These are phyloP conservation scores for Cotesia typhae DNA, from an alignment of 1,140 invertebrate species.

Conservation along the genomic window DNA sequence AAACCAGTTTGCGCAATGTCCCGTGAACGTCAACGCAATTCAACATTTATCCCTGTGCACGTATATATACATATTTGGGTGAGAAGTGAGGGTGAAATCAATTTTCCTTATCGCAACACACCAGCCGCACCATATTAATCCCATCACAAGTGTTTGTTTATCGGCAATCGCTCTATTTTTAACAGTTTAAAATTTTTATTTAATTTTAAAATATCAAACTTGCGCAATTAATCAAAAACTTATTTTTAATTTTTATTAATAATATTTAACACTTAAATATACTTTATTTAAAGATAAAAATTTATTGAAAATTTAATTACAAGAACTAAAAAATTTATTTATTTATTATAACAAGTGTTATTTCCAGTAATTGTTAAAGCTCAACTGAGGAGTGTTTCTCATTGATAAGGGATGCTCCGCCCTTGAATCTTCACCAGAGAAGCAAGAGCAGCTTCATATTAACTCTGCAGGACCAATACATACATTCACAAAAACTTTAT, in stretches of 20 bases:
- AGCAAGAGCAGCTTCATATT: background rate
- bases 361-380: slow-evolving; percentile 1
- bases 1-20: slow-evolving; percentile 3
- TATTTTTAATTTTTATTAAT: too few relatives aligned
- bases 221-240: too few relatives aligned
- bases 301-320: too few relatives aligned
- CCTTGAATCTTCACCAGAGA: slow-evolving; percentile 37
- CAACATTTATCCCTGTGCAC: slow-evolving; percentile 8
- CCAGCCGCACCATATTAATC: slow-evolving; percentile 56
- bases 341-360: slow-evolving; percentile 20
- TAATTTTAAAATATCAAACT: too few relatives aligned
- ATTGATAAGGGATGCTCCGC: slow-evolving; percentile 55
- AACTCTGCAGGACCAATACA: background rate
- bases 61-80: slow-evolving; percentile 25
- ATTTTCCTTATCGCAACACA: slow-evolving; percentile 60
- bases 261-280: too few relatives aligned
- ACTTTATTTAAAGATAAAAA: too few relatives aligned
- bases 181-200: background rate
- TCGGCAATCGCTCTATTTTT: background rate
- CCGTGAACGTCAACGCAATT: slow-evolving; percentile 6
- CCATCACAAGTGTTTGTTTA: slow-evolving; percentile 42
- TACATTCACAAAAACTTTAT: background rate
- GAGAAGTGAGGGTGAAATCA: slow-evolving; percentile 53
- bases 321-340: background rate
- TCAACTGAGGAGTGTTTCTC: slow-evolving; percentile 49